Evolutionary conservation across 1,140 invertebrate genomes (phyloP).

Genomic region (Drosophila chauvacae): DNA sequence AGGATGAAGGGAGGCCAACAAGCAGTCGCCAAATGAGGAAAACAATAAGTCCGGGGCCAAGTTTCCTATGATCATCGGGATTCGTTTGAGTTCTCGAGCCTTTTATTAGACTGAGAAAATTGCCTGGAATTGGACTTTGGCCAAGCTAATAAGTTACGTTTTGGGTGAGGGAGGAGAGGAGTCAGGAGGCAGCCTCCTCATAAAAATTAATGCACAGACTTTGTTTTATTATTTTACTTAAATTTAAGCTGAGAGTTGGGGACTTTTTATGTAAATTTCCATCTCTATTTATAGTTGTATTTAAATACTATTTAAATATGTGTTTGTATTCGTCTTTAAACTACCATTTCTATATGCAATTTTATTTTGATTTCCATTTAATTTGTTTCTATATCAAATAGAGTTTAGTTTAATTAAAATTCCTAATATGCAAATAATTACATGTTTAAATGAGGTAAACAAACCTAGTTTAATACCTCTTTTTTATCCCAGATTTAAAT

Average conservation of each 20-base stretch:
- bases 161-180: neutral
- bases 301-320: neutral
- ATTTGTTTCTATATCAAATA: neutral
- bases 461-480: neutral
- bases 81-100: neutral
- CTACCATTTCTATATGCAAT: neutral
- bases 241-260: neutral
- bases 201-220: constrained; percentile 5
- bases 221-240: neutral
- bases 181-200: neutral
- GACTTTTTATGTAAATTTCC: neutral
- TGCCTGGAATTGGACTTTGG: neutral
- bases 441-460: neutral
- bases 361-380: neutral
- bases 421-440: neutral
- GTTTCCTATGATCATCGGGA: constrained; percentile 3
- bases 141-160: constrained; percentile 10
- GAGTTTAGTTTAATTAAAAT: neutral
- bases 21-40: constrained; percentile 62
- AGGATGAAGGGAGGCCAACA: constrained; percentile 31
- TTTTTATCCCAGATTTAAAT: neutral
- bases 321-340: no score
- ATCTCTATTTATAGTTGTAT: neutral
- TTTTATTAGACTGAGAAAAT: constrained; percentile 6
- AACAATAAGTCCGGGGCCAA: constrained; percentile 41